These are phyloP conservation scores for Apodemus sylvaticus DNA, from an alignment of 2,113 vertebrate genomes.

Conservation along the genomic window DNA sequence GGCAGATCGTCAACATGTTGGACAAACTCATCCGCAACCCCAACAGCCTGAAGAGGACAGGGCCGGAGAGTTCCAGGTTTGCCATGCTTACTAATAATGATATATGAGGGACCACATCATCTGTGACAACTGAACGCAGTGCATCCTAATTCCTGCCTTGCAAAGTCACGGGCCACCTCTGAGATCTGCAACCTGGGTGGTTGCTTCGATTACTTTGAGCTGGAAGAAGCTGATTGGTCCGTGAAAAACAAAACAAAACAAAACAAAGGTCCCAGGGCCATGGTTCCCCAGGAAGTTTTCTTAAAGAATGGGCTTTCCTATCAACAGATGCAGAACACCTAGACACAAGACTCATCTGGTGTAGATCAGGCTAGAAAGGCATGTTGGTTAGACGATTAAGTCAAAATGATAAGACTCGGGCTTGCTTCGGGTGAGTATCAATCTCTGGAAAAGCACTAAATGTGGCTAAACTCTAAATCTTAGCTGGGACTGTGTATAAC, in stretches of 20 bases:
- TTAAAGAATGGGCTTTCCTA: neutral
- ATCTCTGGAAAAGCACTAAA: neutral
- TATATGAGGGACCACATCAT: neutral
- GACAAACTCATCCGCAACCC: slow-evolving; percentile 99
- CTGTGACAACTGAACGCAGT: slow-evolving; percentile 44
- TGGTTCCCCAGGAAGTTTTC: neutral
- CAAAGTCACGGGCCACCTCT: neutral
- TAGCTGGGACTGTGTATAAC: neutral
- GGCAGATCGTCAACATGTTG: slow-evolving; percentile 99
- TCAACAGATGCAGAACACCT: neutral
- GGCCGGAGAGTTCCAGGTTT: slow-evolving; percentile 92
- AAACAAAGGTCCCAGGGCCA: neutral
- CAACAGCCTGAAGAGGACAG: slow-evolving; percentile 96
- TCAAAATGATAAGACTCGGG: neutral
- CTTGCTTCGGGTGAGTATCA: neutral
- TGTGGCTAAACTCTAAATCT: neutral
- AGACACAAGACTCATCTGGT: too few species aligned
- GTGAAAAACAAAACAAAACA: neutral
- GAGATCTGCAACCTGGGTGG: neutral
- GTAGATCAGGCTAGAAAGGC: neutral
- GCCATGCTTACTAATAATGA: slow-evolving; percentile 70
- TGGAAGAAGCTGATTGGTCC: neutral
- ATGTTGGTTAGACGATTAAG: slow-evolving; percentile 68
- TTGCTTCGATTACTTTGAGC: neutral
- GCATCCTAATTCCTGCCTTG: slow-evolving; percentile 5